Percentiles rank a stretch among this genome's conserved stretches.
Conservation (phyloP, 2,888 invertebrate genomes). For the Sinelater perroti region DNA sequence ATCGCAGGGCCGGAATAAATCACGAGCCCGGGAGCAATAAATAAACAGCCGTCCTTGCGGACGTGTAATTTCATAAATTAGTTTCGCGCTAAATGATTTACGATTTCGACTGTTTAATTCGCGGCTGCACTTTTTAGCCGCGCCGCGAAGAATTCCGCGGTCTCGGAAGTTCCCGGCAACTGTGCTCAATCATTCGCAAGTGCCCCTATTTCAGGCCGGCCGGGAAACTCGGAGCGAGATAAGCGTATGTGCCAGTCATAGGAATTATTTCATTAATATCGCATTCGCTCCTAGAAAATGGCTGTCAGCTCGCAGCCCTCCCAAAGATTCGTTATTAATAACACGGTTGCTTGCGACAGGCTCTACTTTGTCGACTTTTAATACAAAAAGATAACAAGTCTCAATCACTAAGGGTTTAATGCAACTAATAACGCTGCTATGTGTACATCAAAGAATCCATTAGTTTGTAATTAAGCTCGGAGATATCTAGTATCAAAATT, state of each 20-base stretch:
- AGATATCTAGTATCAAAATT: too few relatives aligned
- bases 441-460: too few relatives aligned
- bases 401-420: too few relatives aligned
- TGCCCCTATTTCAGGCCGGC: neutral
- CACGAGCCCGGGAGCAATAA: slow-evolving; percentile 12
- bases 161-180: neutral
- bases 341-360: neutral
- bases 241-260: slow-evolving; percentile 20
- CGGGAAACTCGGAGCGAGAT: neutral
- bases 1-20: slow-evolving; percentile 17
- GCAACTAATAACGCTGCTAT: too few relatives aligned
- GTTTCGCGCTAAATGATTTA: slow-evolving; percentile 20
- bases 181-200: slow-evolving; percentile 4
- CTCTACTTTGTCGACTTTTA: too few relatives aligned
- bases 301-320: slow-evolving; percentile 16
- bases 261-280: slow-evolving; percentile 18
- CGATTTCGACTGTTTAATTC: slow-evolving; percentile 12
- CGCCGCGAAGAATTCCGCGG: neutral
- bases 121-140: slow-evolving; percentile 9
- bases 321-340: slow-evolving; percentile 17
- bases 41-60: slow-evolving; percentile 19
- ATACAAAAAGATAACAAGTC: too few relatives aligned
- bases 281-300: slow-evolving; percentile 10
- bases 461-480: too few relatives aligned
- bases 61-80: slow-evolving; percentile 25